Percentiles rank a stretch among this genome's conserved stretches.
phyloP scores from a whole-genome alignment of 64 coral and sea anemone genomes.

The Stichodactyla mertensii region DNA sequence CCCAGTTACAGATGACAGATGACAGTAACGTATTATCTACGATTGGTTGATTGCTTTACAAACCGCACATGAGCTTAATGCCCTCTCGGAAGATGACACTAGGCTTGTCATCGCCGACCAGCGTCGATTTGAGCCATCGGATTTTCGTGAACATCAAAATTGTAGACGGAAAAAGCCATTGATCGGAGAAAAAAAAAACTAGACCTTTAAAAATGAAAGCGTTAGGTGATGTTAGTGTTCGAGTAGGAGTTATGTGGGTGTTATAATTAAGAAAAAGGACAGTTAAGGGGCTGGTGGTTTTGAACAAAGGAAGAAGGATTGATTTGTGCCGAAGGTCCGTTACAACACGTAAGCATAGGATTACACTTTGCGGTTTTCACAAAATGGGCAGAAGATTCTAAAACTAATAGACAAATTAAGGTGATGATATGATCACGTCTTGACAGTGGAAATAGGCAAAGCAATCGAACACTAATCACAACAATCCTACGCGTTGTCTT shows the following conservation, averaged over 20 bases:
- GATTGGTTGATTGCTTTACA: conserved; percentile 70
- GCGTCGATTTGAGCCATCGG: conserved; percentile 22
- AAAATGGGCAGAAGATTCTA: conserved; percentile 10
- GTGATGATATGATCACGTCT: conserved; percentile 7
- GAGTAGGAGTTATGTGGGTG: background rate
- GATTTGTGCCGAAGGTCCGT: background rate
- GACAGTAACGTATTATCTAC: conserved; percentile 72
- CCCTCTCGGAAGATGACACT: conserved; percentile 52
- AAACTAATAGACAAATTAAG: conserved; percentile 14
- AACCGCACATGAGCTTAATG: conserved; percentile 74
- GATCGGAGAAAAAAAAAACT: background rate
- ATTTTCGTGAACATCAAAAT: conserved; percentile 13
- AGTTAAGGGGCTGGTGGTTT: background rate
- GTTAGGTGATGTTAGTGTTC: background rate
- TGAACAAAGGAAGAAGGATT: background rate
- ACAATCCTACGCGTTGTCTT: background rate
- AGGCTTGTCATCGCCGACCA: conserved; percentile 9
- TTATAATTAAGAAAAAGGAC: background rate
- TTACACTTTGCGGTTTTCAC: conserved; percentile 22
- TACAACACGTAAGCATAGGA: conserved; percentile 6
- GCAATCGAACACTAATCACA: conserved; percentile 2
- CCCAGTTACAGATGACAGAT: conserved; percentile 85
- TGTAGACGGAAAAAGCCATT: background rate
- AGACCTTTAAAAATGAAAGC: background rate
- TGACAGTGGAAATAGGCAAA: background rate